Conservation (phyloP, 2,888 invertebrate species). For the Elgonia sp. region DNA sequence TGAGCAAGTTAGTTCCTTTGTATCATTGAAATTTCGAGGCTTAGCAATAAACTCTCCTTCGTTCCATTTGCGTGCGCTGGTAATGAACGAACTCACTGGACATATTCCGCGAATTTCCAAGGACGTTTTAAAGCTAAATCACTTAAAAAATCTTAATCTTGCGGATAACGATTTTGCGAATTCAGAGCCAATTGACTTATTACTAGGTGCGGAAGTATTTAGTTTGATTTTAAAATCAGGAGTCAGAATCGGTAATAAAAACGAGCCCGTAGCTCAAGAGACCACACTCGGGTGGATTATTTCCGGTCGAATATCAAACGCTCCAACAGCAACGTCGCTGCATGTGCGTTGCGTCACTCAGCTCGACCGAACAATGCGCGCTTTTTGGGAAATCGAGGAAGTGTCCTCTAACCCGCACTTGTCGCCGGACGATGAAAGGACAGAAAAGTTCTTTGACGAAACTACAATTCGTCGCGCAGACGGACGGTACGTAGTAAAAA, state of each 20-base stretch:
- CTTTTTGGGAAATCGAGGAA: constrained; percentile 22
- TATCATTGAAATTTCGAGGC: background rate
- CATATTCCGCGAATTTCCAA: background rate
- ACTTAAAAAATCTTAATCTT: background rate
- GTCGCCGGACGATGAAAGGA: background rate
- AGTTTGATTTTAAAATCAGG: constrained; percentile 9
- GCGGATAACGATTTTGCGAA: background rate
- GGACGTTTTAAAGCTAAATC: background rate
- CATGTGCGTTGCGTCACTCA: background rate
- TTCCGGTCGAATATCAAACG: background rate
- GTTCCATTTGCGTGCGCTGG: constrained; percentile 17
- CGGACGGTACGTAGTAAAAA: constrained; percentile 16
- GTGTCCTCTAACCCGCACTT: background rate
- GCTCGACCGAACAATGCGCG: background rate
- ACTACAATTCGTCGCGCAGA: background rate
- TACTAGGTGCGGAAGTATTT: background rate
- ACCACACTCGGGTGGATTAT: background rate
- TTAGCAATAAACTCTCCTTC: background rate
- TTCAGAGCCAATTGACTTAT: background rate
- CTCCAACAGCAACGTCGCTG: background rate
- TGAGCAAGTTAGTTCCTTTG: constrained; percentile 4
- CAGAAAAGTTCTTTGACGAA: too few species aligned
- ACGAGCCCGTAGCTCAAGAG: constrained; percentile 3
- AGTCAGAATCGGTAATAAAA: background rate
- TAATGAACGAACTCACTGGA: constrained; percentile 13